Conservation (phyloP, 2,888 invertebrate species). For the Hemicrepidius hirtus region DNA sequence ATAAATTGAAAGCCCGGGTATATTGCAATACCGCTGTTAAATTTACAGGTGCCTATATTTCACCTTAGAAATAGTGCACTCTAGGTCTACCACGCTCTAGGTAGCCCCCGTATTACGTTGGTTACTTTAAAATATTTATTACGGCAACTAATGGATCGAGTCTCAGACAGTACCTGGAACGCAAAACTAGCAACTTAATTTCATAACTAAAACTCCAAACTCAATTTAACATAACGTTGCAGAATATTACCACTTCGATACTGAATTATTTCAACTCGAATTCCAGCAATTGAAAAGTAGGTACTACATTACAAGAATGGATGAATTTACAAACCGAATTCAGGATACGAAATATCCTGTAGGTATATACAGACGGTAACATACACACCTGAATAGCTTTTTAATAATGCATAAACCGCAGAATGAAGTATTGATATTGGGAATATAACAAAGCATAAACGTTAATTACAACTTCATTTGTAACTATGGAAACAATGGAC, state of each 20-base stretch:
- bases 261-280: too few relatives aligned
- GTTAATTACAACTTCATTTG: slow-evolving; percentile 51
- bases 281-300: too few relatives aligned
- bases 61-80: slow-evolving; percentile 33
- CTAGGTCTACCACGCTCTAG: too few relatives aligned
- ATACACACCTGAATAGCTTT: slow-evolving; percentile 39
- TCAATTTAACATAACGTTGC: not conserved
- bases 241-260: too few relatives aligned
- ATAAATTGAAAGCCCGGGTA: slow-evolving; percentile 13
- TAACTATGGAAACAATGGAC: slow-evolving; percentile 49
- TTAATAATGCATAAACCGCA: slow-evolving; percentile 47
- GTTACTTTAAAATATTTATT: slow-evolving; percentile 39
- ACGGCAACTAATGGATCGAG: slow-evolving; percentile 36
- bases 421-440: slow-evolving; percentile 43
- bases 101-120: not conserved
- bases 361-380: slow-evolving; percentile 14
- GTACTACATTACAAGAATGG: not conserved
- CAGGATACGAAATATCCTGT: not conserved
- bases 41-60: slow-evolving; percentile 35
- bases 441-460: slow-evolving; percentile 47
- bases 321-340: not conserved
- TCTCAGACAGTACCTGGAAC: slow-evolving; percentile 31
- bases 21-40: slow-evolving; percentile 8
- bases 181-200: slow-evolving; percentile 15
- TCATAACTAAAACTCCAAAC: too few relatives aligned